Evolutionary conservation across 2,888 invertebrate genomes (phyloP), one percentile per base, ranked within the genome.

Genomic region (Perdita meconis): DNA sequence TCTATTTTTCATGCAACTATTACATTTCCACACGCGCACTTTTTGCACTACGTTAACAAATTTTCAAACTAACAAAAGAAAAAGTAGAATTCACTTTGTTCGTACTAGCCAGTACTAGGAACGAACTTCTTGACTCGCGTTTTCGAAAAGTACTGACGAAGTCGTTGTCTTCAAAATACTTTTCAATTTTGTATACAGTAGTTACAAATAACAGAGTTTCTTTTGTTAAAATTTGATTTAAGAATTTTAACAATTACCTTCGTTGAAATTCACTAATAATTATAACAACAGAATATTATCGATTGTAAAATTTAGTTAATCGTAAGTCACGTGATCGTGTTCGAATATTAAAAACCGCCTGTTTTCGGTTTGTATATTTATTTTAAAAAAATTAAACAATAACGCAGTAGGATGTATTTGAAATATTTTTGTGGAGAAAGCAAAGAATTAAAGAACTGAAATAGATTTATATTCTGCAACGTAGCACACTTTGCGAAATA

Each of bases 401-500:
- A n/a, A n/a, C n/a, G n/a, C n/a, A n/a, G n/a, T n/a, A n/a, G n/a
- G n/a, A n/a, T n/a, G n/a, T n/a, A n/a, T n/a, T n/a, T n/a, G n/a
- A n/a, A 30, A 30, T 30, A 4, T 30, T 30, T 30, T 30, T 30
- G 2, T 30, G 2, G 6, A 30, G 6, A 30, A 30, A 2, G 30
- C 6, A 30, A 30, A 1, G 0, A 53, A 40, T n/a, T 19, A 26
- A 13, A 6, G 1, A 19, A 6, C n/a, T n/a, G n/a, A n/a, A n/a
- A n/a, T n/a, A n/a, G n/a, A n/a, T 24, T 47, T 13, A 13, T 50
- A 40, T 50, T 40, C 42, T 12, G 10, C 12, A 22, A 67, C 47
- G 19, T 26, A 93, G 95, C 95, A 84, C 96, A 95, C 92, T 98
- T 98, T 91, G 93, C 95, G 0, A 95, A 97, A 87, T 97, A 97